A percentile compares a stretch with the other conserved stretches of the same genome.
phyloP scores from a whole-genome alignment of 2,797 vertebrate genomes.

The Crenuchus spilurus region DNA sequence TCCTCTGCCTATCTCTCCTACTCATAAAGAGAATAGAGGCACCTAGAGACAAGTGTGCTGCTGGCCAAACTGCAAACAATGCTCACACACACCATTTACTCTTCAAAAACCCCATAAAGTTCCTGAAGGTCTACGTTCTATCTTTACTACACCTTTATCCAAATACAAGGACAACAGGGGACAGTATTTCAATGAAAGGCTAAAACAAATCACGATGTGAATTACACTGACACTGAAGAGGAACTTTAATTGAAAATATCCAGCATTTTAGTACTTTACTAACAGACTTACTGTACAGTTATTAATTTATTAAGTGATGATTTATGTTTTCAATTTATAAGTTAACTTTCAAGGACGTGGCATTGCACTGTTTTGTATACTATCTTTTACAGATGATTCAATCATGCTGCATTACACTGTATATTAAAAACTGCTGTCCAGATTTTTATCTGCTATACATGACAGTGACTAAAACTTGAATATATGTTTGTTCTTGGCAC shows the following conservation, averaged over 20 bases:
- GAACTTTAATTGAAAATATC: neutral
- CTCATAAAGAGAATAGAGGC: slow-evolving; percentile 26
- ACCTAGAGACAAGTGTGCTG: neutral
- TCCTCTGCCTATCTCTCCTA: neutral
- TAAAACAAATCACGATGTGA: neutral
- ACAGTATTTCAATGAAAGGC: neutral
- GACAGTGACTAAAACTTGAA: too few species aligned
- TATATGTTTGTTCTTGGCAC: too few species aligned
- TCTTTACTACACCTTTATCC: slow-evolving; percentile 1
- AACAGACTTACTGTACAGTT: too few species aligned
- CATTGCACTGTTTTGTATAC: too few species aligned
- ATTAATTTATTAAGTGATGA: too few species aligned
- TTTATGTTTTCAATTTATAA: too few species aligned
- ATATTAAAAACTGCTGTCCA: too few species aligned
- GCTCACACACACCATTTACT: slow-evolving; percentile 23
- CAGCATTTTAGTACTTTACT: too few species aligned
- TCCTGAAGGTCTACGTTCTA: slow-evolving; percentile 5
- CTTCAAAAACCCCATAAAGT: slow-evolving; percentile 19
- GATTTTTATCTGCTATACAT: too few species aligned
- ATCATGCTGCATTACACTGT: too few species aligned
- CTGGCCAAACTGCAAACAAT: slow-evolving; percentile 12
- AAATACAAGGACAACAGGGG: slow-evolving; percentile 1
- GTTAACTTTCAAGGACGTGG: too few species aligned
- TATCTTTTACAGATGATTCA: too few species aligned
- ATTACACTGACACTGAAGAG: neutral